Evolutionary conservation across 1,140 invertebrate genomes (phyloP).

Genomic region (Aphelinus certus): DNA sequence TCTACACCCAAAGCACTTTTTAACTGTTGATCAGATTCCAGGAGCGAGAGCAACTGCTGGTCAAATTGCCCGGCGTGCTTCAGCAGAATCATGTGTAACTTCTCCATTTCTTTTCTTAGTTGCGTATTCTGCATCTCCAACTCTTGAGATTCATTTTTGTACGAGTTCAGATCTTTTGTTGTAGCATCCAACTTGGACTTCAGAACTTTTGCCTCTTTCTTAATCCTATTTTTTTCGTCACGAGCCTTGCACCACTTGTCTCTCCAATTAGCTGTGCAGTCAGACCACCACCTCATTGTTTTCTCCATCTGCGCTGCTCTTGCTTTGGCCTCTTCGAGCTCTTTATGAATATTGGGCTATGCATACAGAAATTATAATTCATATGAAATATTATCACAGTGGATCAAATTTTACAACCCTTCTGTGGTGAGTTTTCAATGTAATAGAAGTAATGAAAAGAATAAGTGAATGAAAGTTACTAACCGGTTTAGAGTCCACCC

Average conservation of each 20-base stretch:
- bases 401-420: no score
- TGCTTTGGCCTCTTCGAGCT: slow-evolving; percentile 90
- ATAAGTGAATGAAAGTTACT: slow-evolving; percentile 22
- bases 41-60: slow-evolving; percentile 57
- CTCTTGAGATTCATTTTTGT: slow-evolving; percentile 84
- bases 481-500: slow-evolving; percentile 75
- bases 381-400: no score
- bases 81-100: slow-evolving; percentile 73
- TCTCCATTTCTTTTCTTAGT: slow-evolving; percentile 82
- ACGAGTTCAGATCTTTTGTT: slow-evolving; percentile 78
- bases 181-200: slow-evolving; percentile 81
- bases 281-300: slow-evolving; percentile 98
- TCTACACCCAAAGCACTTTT: slow-evolving; percentile 57
- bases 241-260: slow-evolving; percentile 96
- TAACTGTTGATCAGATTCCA: slow-evolving; percentile 60
- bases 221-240: slow-evolving; percentile 85
- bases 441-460: no score
- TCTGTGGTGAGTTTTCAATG: no score
- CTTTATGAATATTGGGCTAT: slow-evolving; percentile 76
- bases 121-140: slow-evolving; percentile 83
- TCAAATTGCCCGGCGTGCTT: slow-evolving; percentile 77
- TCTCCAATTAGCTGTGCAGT: slow-evolving; percentile 90
- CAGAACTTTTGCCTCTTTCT: slow-evolving; percentile 86
- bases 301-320: slow-evolving; percentile 97
- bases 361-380: no score